Conservation (phyloP, 2,113 vertebrate species). For the Vombatus ursinus region DNA sequence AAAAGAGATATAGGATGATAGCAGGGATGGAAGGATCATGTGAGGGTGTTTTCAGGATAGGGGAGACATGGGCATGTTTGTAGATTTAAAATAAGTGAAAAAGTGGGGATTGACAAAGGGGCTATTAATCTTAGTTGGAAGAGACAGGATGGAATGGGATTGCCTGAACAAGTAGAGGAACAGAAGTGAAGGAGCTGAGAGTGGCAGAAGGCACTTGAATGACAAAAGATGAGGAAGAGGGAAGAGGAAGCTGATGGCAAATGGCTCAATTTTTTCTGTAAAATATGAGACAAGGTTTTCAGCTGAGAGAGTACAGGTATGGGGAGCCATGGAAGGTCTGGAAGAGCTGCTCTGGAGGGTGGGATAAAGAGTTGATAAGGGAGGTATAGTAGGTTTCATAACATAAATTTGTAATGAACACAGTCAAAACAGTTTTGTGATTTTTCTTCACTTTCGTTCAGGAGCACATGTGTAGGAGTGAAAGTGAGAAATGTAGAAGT, state of each 20-base stretch:
- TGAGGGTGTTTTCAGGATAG: background rate
- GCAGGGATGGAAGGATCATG: background rate
- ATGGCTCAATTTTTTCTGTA: background rate
- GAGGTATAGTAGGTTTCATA: background rate
- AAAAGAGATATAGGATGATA: background rate
- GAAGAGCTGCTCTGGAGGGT: background rate
- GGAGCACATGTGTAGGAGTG: background rate
- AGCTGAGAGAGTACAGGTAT: background rate
- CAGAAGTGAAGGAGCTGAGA: background rate
- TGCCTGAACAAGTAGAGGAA: background rate
- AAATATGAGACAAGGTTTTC: background rate
- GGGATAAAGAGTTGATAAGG: background rate
- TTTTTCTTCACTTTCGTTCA: background rate
- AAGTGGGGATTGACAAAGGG: background rate
- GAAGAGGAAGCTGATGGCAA: background rate
- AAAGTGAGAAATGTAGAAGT: background rate
- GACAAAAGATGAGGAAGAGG: background rate
- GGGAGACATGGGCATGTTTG: background rate
- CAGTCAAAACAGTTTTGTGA: background rate
- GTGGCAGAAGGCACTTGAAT: background rate
- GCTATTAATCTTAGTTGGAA: background rate
- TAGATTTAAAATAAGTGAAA: background rate
- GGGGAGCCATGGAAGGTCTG: background rate
- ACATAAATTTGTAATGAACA: background rate
- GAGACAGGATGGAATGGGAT: background rate